Evolutionary conservation across 2,113 vertebrate species (phyloP), one percentile per base, ranked within the genome.

Genomic region (Pyrgilauda ruficollis): DNA sequence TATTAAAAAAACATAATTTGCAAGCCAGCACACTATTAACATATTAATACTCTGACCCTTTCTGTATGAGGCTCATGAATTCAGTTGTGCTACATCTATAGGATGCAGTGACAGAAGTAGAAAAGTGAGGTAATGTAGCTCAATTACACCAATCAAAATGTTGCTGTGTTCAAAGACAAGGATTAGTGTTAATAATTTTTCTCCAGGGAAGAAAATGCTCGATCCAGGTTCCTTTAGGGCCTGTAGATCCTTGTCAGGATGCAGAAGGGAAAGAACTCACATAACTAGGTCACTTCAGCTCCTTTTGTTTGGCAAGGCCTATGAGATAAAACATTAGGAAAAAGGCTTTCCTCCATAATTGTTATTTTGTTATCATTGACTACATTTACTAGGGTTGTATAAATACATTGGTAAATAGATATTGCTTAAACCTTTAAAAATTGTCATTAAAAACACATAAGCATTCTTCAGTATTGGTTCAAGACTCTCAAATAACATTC

Each of bases 151-250:
- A 97, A 90, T 95, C 58, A 80, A 85, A 30, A 13, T 67, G 94
- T 93, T 92, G 81, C 85, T 96, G 97, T 97, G 95, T 97, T 98
- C 96, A 97, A 97, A 97, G 96, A 92, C 84, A 94, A 95, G 96
- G 96, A 98, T 98, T 98, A 97, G 94, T 66, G 91, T 90, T 98
- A 97, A 97, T 97, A 97, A 97, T 97, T 97, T 97, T 92, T 97
- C 97, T 96, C 95, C 84, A 61, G 97, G 97, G 97, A 97, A 93
- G 84, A 66, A 92, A 93, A 96, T 92, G 85, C 89, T 97, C 90
- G 9, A 98, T 96, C 84, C 87, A 92, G 70, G 88, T 94, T 97
- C 96, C 96, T 94, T 85, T 87, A 89, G 96, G 77, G 89, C 87
- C 89, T 97, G 89, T 94, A 96, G 95, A 96, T 97, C 79, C 84